phyloP scores from a whole-genome alignment of 1,140 invertebrate genomes.

The Oscheius sp. region DNA sequence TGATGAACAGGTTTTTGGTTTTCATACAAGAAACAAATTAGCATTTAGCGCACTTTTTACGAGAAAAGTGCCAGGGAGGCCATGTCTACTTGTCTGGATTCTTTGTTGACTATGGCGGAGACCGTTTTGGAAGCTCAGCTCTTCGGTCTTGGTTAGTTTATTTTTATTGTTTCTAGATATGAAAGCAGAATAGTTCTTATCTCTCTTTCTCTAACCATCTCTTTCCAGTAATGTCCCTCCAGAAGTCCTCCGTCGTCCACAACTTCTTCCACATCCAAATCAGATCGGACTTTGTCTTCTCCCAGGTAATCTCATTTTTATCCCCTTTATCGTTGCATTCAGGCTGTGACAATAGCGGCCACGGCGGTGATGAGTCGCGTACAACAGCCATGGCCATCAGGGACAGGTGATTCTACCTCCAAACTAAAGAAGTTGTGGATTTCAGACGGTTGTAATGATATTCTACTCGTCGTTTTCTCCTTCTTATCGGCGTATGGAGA shows the following conservation, averaged over 20 bases:
- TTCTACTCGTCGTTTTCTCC: slow-evolving; percentile 33
- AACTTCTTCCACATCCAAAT: slow-evolving; percentile 20
- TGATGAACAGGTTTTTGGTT: slow-evolving; percentile 19
- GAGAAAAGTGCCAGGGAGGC: slow-evolving; percentile 25
- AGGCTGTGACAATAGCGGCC: slow-evolving; percentile 28
- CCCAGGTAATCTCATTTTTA: no score
- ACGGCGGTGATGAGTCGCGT: slow-evolving; percentile 27
- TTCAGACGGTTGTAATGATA: slow-evolving; percentile 4
- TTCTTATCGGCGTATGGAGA: slow-evolving; percentile 40
- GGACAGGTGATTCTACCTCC: neutral
- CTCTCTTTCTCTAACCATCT: neutral
- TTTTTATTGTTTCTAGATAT: neutral
- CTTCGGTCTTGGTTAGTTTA: neutral
- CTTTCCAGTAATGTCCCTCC: slow-evolving; percentile 6
- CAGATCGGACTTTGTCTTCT: slow-evolving; percentile 33
- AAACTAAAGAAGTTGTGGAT: neutral
- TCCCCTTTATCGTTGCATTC: no score
- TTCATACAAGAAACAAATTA: neutral
- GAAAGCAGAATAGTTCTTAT: neutral
- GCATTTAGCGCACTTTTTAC: slow-evolving; percentile 6
- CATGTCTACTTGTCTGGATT: slow-evolving; percentile 22
- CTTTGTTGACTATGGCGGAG: slow-evolving; percentile 6
- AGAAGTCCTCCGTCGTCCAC: slow-evolving; percentile 3
- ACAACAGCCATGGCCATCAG: neutral
- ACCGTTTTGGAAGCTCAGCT: slow-evolving; percentile 24